Conservation (phyloP, 2,888 invertebrate species). For the Tethea ocularis region DNA sequence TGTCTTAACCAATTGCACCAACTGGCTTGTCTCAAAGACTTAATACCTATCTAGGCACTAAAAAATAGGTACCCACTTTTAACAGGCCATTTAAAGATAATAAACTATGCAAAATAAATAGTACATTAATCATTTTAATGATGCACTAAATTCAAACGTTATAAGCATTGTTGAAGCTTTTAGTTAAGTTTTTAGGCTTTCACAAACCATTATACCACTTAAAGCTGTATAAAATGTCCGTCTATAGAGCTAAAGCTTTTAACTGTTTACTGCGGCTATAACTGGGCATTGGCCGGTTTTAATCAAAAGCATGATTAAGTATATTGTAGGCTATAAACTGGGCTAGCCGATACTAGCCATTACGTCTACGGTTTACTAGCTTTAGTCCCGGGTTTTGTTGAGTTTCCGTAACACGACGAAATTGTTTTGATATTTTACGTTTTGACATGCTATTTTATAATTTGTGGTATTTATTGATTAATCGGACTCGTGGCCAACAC, state of each 20-base stretch:
- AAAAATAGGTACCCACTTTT: too few species aligned
- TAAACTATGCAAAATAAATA: too few species aligned
- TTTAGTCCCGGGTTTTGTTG: neutral
- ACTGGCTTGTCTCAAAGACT: too few species aligned
- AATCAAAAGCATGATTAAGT: slow-evolving; percentile 41
- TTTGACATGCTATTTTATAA: too few species aligned
- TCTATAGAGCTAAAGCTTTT: slow-evolving; percentile 16
- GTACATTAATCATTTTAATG: neutral
- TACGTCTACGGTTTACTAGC: neutral
- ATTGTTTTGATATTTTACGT: too few species aligned
- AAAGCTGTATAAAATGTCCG: neutral
- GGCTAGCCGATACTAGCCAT: slow-evolving; percentile 15
- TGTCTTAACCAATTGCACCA: too few species aligned
- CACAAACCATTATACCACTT: neutral
- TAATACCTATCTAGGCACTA: too few species aligned
- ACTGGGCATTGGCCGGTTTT: slow-evolving; percentile 35
- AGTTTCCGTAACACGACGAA: neutral
- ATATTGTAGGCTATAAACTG: slow-evolving; percentile 37
- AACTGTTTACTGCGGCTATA: slow-evolving; percentile 34
- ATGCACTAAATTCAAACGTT: neutral
- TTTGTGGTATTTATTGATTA: neutral
- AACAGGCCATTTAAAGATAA: too few species aligned
- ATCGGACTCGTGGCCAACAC: too few species aligned
- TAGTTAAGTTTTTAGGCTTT: neutral
- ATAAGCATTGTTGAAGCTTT: neutral